Evolutionary conservation across 2,888 invertebrate genomes (phyloP).

Genomic region (Philhelius pedissequus): DNA sequence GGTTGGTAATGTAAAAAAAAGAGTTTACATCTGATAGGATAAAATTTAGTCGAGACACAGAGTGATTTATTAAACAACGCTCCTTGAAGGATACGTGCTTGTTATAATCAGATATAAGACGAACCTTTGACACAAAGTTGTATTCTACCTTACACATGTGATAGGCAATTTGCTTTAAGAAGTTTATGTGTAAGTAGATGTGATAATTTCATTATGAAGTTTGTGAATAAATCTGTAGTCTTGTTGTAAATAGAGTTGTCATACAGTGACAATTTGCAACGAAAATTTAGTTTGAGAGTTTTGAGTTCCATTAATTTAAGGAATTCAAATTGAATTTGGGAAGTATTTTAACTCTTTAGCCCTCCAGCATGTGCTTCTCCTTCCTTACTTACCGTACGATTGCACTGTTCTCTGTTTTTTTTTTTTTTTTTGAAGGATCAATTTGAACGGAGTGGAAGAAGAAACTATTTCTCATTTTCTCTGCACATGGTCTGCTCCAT

Average conservation of each 20-base stretch:
- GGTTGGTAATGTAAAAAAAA: slow-evolving; percentile 10
- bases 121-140: slow-evolving; percentile 36
- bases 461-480: no score
- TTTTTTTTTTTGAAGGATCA: no score
- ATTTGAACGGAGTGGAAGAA: no score
- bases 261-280: not conserved
- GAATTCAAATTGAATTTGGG: no score
- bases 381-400: no score
- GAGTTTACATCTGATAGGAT: slow-evolving; percentile 49
- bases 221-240: not conserved
- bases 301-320: no score
- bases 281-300: not conserved
- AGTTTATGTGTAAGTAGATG: not conserved
- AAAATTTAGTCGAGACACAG: not conserved
- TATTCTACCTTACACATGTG: not conserved
- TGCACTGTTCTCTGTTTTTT: no score
- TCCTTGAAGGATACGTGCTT: slow-evolving; percentile 22
- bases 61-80: slow-evolving; percentile 38
- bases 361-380: no score
- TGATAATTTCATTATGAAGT: not conserved
- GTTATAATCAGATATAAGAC: slow-evolving; percentile 29
- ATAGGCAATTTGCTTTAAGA: not conserved
- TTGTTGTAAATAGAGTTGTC: not conserved
- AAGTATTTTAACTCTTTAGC: no score
- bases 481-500: no score